phyloP scores from a whole-genome alignment of 2,113 vertebrate genomes.

The Rhagologus leucostigma region DNA sequence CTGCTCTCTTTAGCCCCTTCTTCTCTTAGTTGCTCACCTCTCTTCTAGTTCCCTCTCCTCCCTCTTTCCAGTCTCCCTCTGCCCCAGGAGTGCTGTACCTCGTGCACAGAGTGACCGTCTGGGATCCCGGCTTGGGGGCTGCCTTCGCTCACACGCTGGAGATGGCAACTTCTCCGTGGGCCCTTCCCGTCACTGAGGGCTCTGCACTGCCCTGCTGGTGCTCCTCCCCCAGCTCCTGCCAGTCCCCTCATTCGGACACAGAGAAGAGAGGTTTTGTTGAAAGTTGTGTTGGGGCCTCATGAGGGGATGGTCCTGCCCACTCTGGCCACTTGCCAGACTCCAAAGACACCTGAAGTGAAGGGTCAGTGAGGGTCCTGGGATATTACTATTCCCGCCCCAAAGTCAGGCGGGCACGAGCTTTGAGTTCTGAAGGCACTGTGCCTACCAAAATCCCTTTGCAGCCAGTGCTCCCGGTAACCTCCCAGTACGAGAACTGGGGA shows the following conservation, averaged over 20 bases:
- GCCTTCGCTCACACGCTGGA: not conserved
- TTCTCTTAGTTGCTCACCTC: not conserved
- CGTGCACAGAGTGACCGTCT: not conserved
- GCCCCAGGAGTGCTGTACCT: not conserved
- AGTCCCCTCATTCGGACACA: not conserved
- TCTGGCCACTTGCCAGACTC: conserved; percentile 12
- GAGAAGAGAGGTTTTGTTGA: conserved; percentile 19
- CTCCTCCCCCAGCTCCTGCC: conserved; percentile 3
- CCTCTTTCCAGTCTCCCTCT: not conserved
- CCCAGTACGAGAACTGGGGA: not conserved
- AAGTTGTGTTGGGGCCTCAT: not conserved
- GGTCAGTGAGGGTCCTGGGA: not conserved
- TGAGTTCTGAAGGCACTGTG: not conserved
- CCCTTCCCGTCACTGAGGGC: not conserved
- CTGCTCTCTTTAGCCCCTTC: not conserved
- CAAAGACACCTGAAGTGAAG: not conserved
- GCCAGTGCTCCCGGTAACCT: not conserved
- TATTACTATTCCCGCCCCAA: not conserved
- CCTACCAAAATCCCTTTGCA: not conserved
- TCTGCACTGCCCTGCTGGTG: not conserved
- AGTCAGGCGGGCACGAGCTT: not conserved
- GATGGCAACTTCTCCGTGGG: not conserved
- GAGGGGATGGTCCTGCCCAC: not conserved
- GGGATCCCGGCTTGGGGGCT: not conserved
- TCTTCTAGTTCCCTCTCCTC: not conserved